These are phyloP conservation scores for Diadophis punctatus DNA, from an alignment of 2,113 vertebrate species.

Conservation along the genomic window DNA sequence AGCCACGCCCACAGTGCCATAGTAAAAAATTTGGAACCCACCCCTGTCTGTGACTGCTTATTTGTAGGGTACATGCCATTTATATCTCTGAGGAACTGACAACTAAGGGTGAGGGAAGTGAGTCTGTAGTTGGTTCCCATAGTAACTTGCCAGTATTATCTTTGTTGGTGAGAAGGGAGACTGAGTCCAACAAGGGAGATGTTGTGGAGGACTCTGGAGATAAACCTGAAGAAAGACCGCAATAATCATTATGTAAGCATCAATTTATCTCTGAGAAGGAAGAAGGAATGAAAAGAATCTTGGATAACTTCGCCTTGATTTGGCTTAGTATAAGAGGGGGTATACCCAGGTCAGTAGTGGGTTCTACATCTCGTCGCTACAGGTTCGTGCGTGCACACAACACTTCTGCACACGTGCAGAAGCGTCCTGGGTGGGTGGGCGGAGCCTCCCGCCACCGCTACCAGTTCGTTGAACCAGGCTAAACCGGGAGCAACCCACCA, in stretches of 20 bases:
- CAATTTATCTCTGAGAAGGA: background rate
- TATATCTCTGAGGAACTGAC: background rate
- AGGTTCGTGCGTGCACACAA: too few relatives aligned
- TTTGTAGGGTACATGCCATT: background rate
- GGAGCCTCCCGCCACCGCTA: too few relatives aligned
- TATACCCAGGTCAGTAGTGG: too few relatives aligned
- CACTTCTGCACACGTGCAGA: too few relatives aligned
- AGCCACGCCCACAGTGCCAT: too few relatives aligned
- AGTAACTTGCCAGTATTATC: background rate
- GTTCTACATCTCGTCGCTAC: too few relatives aligned
- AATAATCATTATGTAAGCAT: background rate
- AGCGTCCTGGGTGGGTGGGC: too few relatives aligned
- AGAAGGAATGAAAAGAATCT: background rate
- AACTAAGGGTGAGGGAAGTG: background rate
- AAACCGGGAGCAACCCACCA: too few relatives aligned
- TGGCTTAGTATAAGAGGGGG: background rate
- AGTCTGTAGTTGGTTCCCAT: background rate
- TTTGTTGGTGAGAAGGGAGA: background rate
- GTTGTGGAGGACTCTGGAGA: background rate
- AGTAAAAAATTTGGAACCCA: too few relatives aligned
- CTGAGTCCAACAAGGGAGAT: background rate
- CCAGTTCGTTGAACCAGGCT: too few relatives aligned
- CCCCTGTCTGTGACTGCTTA: too few relatives aligned
- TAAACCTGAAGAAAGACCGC: background rate
- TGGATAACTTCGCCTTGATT: background rate